These are phyloP conservation scores for Arrhamphus sclerolepis DNA, from an alignment of 2,797 vertebrate genomes.

Conservation along the genomic window DNA sequence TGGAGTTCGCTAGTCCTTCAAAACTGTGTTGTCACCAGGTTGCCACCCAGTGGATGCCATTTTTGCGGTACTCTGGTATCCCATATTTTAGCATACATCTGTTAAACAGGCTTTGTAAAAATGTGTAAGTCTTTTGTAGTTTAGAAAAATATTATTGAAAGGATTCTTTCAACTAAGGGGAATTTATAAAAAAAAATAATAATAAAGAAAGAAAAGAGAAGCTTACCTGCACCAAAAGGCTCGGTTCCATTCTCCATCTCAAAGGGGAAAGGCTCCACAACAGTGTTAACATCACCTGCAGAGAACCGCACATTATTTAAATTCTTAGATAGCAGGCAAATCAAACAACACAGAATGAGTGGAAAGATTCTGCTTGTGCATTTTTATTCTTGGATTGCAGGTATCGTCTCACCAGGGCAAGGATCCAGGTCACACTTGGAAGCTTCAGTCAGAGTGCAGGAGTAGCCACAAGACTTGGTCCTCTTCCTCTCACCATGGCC, in stretches of 20 bases:
- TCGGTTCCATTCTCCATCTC: slow-evolving; percentile 86
- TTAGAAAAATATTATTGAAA: too few species aligned
- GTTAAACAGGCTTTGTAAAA: too few species aligned
- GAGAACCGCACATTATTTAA: slow-evolving; percentile 6
- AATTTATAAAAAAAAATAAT: too few species aligned
- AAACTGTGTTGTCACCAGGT: too few species aligned
- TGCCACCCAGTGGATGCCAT: too few species aligned
- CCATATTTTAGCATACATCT: too few species aligned
- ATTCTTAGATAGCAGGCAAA: slow-evolving; percentile 5
- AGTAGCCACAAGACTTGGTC: slow-evolving; percentile 87
- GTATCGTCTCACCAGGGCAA: slow-evolving; percentile 83
- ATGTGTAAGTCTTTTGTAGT: too few species aligned
- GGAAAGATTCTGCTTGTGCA: background rate
- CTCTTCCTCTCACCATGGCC: slow-evolving; percentile 87
- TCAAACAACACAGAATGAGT: too few species aligned
- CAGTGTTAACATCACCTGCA: slow-evolving; percentile 77
- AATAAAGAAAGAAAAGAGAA: too few species aligned
- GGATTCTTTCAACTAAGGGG: too few species aligned
- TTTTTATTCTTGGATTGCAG: background rate
- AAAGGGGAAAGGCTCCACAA: slow-evolving; percentile 78
- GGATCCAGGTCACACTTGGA: slow-evolving; percentile 83
- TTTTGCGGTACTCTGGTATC: too few species aligned
- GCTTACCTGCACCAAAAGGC: slow-evolving; percentile 31
- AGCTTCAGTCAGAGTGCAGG: slow-evolving; percentile 88
- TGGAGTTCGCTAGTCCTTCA: too few species aligned